Evolutionary conservation across 1,140 invertebrate species (phyloP).

Genomic region (Aphelinus atriplicis): DNA sequence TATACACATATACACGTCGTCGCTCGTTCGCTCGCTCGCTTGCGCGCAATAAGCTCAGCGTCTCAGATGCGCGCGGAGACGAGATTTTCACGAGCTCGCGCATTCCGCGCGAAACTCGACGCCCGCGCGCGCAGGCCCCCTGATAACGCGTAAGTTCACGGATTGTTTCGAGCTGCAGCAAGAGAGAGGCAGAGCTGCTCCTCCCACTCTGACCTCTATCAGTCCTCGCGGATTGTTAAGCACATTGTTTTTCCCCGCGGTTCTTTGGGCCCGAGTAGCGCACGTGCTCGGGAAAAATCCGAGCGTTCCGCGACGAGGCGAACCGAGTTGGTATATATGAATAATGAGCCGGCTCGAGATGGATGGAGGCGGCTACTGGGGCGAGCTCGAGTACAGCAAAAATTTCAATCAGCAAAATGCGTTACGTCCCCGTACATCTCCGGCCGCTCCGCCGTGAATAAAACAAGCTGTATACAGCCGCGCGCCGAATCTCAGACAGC

Average conservation of each 20-base stretch:
- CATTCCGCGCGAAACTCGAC: constrained; percentile 31
- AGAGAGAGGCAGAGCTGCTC: too few relatives aligned
- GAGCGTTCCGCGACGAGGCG: too few relatives aligned
- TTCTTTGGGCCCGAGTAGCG: background rate
- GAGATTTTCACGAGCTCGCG: constrained; percentile 28
- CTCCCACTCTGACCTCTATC: too few relatives aligned
- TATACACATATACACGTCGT: background rate
- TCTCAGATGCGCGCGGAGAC: background rate
- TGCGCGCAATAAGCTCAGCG: background rate
- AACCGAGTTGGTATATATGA: constrained; percentile 4
- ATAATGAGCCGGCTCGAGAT: constrained; percentile 20
- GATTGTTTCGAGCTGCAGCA: constrained; percentile 20
- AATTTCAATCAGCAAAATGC: constrained; percentile 66
- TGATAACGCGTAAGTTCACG: constrained; percentile 30
- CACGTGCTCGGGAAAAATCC: constrained; percentile 9
- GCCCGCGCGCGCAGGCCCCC: background rate
- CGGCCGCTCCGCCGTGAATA: constrained; percentile 39
- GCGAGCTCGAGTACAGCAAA: constrained; percentile 49
- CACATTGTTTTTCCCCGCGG: constrained; percentile 14
- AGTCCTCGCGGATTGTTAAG: too few relatives aligned
- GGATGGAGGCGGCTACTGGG: background rate
- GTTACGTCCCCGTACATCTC: constrained; percentile 60
- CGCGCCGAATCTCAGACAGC: constrained; percentile 33
- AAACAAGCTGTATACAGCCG: constrained; percentile 38
- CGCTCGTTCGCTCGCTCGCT: background rate